Percentiles rank a stretch among this genome's conserved stretches.
Evolutionary conservation across 2,888 invertebrate genomes (phyloP).

Genomic region (Agapostemon virescens): DNA sequence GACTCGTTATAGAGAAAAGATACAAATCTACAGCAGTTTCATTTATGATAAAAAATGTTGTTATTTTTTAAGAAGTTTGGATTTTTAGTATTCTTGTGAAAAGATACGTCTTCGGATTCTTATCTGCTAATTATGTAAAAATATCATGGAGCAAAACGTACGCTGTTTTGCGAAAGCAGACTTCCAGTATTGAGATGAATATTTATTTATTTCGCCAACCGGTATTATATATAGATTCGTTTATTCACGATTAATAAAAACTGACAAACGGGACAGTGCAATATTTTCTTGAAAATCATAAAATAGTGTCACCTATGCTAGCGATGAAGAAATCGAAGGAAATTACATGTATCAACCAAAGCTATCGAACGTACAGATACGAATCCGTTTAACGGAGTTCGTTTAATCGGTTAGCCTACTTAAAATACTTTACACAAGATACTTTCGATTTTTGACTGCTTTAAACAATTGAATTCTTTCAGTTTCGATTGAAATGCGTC

Average conservation of each 20-base stretch:
- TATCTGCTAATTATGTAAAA: no score
- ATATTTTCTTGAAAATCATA: neutral
- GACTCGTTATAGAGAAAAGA: neutral
- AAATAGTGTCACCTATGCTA: neutral
- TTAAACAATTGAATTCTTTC: neutral
- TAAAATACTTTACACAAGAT: neutral
- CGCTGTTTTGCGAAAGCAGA: no score
- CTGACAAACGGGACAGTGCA: neutral
- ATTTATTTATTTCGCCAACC: neutral
- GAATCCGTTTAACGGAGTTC: neutral
- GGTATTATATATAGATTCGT: no score
- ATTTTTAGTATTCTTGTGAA: neutral
- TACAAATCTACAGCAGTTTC: neutral
- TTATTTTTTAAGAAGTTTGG: neutral
- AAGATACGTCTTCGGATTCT: no score
- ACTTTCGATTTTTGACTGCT: neutral
- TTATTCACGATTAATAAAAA: neutral
- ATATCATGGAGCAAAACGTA: no score
- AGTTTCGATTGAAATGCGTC: neutral
- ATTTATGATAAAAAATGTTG: neutral
- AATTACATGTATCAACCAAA: neutral
- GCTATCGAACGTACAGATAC: neutral
- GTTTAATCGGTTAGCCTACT: no score
- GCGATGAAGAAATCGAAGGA: neutral
- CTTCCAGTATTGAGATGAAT: no score